Base-by-base conservation (phyloP, 2,113 vertebrate genomes). In the Phainopepla nitens region DNA sequence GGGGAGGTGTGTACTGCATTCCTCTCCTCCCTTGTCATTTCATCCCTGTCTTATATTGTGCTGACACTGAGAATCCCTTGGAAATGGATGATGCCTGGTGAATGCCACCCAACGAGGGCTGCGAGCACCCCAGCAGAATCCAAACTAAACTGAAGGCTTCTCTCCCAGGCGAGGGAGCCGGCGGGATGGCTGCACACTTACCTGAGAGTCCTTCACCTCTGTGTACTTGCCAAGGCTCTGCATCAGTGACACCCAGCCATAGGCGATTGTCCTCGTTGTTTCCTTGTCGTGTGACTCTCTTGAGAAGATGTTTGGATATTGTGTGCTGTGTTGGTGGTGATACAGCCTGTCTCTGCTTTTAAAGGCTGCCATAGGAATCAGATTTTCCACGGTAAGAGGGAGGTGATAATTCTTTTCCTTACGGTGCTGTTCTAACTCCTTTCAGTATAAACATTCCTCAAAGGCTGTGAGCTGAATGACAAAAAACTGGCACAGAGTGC, bases 401-500 rank as follows among this genome's bases (percentile, higher is more conserved):
- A 80, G 76, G 47, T 35, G 24, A 42, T 57, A 42, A 49, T 66
- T 87, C 80, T 90, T 93, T 70, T 90, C 69, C 51, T 94, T 27
- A 18, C 4, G 88, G 90, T 90, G 88, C 88, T 92, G 76, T 4
- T 9, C 79, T 66, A 21, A 71, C 79, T 83, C 60, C 49, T 81
- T 56, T 89, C n/a, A 25, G 56, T 57, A 36, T 7, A 82, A 94
- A 88, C 72, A 53, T 82, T 96, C 54, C 76, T 83, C 79, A 39
- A 2, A 93, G 68, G 56, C 79, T 22, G 10, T 21, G 68, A 73
- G 39, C 6, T 41, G 36, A 57, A 19, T 15, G 53, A 41, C 50
- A 77, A 3, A 50, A 51, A 31, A 1, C 35, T 22, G 90, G 8
- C 0, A 2, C 11, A 0, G 6, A 33, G 49, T 2, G 5, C 14